Conservation (phyloP, 2,797 vertebrate genomes). For the Acipenser transmontanus region DNA sequence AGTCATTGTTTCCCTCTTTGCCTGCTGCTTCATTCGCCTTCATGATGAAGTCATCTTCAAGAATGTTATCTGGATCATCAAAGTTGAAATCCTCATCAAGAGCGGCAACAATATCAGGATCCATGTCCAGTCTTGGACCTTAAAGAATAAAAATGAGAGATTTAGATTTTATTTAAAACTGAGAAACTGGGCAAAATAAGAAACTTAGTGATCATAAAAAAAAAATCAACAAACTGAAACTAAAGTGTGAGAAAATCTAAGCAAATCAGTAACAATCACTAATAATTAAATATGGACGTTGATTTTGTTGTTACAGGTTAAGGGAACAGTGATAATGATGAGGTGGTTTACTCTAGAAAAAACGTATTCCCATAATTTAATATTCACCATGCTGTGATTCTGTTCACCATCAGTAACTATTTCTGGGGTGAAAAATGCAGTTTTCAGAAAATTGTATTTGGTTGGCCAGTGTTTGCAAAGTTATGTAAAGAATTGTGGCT, state of each 20-base stretch:
- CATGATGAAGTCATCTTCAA: conserved; percentile 89
- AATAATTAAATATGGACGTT: too few relatives aligned
- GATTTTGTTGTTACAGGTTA: too few relatives aligned
- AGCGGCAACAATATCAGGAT: conserved; percentile 90
- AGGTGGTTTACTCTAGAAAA: too few relatives aligned
- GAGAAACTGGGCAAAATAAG: not conserved
- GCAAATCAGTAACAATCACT: too few relatives aligned
- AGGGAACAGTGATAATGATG: too few relatives aligned
- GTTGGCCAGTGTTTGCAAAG: too few relatives aligned
- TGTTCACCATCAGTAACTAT: too few relatives aligned
- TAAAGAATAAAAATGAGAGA: conserved; percentile 16
- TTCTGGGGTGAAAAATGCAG: too few relatives aligned
- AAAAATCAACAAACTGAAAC: not conserved
- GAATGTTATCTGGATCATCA: conserved; percentile 79
- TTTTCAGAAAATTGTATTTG: too few relatives aligned
- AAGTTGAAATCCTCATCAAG: conserved; percentile 94
- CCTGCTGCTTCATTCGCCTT: conserved; percentile 63
- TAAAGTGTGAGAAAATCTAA: not conserved
- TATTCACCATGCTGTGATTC: too few relatives aligned
- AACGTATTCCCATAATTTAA: too few relatives aligned
- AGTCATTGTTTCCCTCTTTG: not conserved
- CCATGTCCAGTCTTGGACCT: conserved; percentile 90
- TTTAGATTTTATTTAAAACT: not conserved
- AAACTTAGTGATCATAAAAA: not conserved
- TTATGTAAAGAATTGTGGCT: too few relatives aligned